A percentile compares a stretch with the other conserved stretches of the same genome.
Conservation (phyloP, 2,888 invertebrate genomes). For the Xestia ashworthii region DNA sequence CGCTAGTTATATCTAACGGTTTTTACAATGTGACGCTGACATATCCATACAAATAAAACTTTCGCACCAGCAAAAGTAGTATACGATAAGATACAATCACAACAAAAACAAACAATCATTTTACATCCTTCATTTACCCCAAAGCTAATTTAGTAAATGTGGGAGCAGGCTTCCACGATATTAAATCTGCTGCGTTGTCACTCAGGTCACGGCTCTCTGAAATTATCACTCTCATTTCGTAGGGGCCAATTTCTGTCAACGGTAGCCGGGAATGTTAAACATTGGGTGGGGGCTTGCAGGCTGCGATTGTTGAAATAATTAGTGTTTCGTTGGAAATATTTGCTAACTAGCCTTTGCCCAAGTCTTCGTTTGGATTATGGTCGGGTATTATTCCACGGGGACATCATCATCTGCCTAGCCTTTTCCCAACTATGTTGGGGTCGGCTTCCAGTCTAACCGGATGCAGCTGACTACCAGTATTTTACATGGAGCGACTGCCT, state of each 20-base stretch:
- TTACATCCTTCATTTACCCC: constrained; percentile 47
- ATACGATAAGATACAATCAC: constrained; percentile 1
- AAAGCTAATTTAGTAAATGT: constrained; percentile 64
- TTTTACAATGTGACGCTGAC: no score
- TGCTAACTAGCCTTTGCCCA: background rate
- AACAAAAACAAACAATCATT: constrained; percentile 15
- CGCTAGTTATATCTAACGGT: no score
- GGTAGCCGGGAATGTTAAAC: constrained; percentile 75
- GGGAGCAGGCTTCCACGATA: constrained; percentile 53
- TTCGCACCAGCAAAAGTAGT: no score
- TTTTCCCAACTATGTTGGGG: no score
- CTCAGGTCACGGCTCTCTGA: constrained; percentile 76
- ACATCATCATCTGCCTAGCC: no score
- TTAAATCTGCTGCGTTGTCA: constrained; percentile 68
- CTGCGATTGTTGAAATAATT: constrained; percentile 46
- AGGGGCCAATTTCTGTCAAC: constrained; percentile 81
- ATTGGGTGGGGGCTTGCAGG: constrained; percentile 60
- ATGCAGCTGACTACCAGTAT: no score
- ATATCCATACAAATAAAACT: no score
- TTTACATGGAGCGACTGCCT: no score
- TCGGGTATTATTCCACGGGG: no score
- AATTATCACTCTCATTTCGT: constrained; percentile 84
- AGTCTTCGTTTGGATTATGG: background rate
- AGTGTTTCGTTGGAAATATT: background rate
- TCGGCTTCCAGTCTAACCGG: no score